Evolutionary conservation across 53 echinoderm and acorn worm genomes (phyloP).

Genomic region (Arbacia lixula): DNA sequence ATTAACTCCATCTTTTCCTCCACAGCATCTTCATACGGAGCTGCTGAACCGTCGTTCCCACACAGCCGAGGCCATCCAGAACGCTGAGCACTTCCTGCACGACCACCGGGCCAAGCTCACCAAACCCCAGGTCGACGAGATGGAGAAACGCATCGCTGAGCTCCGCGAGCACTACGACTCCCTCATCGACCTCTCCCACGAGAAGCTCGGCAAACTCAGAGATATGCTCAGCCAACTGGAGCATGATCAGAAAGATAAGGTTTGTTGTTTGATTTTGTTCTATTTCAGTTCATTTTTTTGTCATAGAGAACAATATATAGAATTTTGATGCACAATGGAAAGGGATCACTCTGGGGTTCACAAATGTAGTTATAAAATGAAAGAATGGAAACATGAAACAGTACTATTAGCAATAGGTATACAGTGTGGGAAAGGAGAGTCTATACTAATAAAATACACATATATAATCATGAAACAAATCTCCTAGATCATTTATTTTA

Average conservation of each 20-base stretch:
- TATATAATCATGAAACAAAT: no score
- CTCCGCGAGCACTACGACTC: constrained; percentile 93
- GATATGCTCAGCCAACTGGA: constrained; percentile 78
- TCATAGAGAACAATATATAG: no score
- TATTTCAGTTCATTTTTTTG: no score
- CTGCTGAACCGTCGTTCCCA: constrained; percentile 69
- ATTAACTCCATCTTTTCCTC: neutral
- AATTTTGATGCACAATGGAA: no score
- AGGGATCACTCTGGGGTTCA: no score
- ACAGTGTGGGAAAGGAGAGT: no score
- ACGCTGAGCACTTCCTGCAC: constrained; percentile 89
- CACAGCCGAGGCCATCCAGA: constrained; percentile 89
- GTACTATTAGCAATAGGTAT: no score
- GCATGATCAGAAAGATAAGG: constrained; percentile 79
- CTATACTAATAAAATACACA: no score
- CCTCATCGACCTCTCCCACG: constrained; percentile 80
- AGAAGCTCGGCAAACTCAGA: constrained; percentile 74
- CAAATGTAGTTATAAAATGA: no score
- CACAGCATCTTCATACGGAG: constrained; percentile 78
- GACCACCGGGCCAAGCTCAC: constrained; percentile 90
- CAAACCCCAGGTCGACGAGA: constrained; percentile 79
- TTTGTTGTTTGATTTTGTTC: no score
- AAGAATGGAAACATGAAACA: no score
- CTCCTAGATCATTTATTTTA: no score
- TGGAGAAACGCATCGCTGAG: constrained; percentile 84